Evolutionary conservation across 2,888 invertebrate species (phyloP), one percentile per base, ranked within the genome.

Genomic region (Erebia ligea): DNA sequence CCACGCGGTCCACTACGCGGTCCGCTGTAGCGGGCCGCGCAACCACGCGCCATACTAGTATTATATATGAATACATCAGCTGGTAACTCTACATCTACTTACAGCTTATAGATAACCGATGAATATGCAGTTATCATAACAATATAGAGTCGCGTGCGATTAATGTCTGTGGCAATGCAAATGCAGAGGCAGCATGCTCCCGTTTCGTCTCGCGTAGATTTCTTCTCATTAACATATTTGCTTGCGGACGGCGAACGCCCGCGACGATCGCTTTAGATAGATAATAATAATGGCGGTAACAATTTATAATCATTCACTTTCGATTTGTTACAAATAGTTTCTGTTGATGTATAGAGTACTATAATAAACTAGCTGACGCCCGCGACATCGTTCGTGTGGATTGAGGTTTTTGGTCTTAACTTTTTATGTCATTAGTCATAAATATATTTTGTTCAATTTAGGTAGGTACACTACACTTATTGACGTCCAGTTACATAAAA

Each of bases 201-300:
- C 64, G 67, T 72, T 75, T 73, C 71, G 72, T 72, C 61, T 76
- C 63, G 64, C 62, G 64, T 25, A 65, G 76, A 73, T 76, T 76
- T 76, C 76, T 76, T 75, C 72, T 75, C 68, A 76, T 76, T 76
- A 71, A 62, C 73, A 76, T 76, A 74, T 71, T 68, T 66, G 42
- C 40, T 65, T 61, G 48, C 5, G 11, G 54, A 17, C 40, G 2
- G n/a, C 15, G 63, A 63, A 15, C 21, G 48, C 21, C 19, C 45
- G 59, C 50, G 40, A 50, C 34, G 21, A 19, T 50, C 25, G 25
- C 13, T 45, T 19, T 3, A 11, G 3, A 34, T 34, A 3, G 45
- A 48, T 62, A 62, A 15, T 10, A 21, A 50, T 21, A 63, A 63
- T 50, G 25, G 63, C 63, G 25, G 19, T 15, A 42, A 61, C 61